Conservation (phyloP, 2,113 vertebrate species). For the Epinephelus lanceolatus region DNA sequence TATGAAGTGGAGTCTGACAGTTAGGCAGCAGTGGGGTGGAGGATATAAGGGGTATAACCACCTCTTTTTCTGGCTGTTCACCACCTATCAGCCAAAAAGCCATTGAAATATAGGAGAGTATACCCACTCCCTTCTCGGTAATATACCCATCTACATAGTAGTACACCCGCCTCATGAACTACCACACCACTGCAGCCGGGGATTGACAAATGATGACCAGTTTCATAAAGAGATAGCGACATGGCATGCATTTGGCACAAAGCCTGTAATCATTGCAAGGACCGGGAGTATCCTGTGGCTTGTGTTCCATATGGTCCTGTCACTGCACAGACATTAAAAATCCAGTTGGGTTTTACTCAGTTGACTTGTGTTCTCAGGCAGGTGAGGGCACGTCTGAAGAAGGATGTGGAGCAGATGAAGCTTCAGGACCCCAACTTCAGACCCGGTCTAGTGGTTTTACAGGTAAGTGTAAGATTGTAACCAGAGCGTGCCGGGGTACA, state of each 20-base stretch:
- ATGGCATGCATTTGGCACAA: neutral
- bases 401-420: slow-evolving; percentile 90
- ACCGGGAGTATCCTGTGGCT: neutral
- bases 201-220: slow-evolving; percentile 4
- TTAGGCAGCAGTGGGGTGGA: neutral
- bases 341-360: neutral
- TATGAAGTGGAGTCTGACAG: neutral
- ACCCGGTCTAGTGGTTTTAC: slow-evolving; percentile 94
- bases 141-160: too few species aligned
- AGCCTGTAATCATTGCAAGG: neutral
- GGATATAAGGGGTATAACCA: too few species aligned
- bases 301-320: neutral
- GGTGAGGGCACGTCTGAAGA: slow-evolving; percentile 91
- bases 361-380: slow-evolving; percentile 81
- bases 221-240: neutral
- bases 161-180: too few species aligned
- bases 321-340: neutral
- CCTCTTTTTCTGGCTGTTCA: too few species aligned
- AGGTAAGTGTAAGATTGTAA: slow-evolving; percentile 82
- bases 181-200: too few species aligned
- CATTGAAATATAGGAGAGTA: too few species aligned
- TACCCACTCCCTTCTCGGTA: too few species aligned
- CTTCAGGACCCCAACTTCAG: slow-evolving; percentile 88
- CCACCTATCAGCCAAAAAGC: too few species aligned
- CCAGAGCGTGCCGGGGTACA: neutral